Evolutionary conservation across 1,140 invertebrate species (phyloP).

Genomic region (Globodera rostochiensis): DNA sequence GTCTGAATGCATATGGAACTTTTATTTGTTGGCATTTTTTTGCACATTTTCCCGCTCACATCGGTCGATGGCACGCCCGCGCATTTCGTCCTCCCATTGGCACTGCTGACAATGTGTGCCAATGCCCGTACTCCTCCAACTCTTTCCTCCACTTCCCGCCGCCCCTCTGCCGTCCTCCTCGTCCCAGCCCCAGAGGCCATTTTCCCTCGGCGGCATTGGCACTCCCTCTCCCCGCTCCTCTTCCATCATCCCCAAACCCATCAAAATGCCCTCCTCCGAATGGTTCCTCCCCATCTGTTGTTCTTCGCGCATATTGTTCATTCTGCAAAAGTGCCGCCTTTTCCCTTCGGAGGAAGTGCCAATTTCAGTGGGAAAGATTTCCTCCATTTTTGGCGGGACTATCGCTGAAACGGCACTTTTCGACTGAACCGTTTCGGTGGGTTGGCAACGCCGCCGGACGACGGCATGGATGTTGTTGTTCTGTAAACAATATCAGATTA

Average conservation of each 20-base stretch:
- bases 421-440: neutral
- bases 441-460: neutral
- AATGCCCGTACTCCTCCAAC: conserved; percentile 6
- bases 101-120: conserved; percentile 29
- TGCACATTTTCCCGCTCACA: conserved; percentile 29
- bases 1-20: conserved; percentile 2
- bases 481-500: too few relatives aligned
- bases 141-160: neutral
- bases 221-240: neutral
- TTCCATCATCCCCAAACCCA: conserved; percentile 8
- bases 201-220: conserved; percentile 5
- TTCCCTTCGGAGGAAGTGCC: neutral
- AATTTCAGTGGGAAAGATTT: neutral
- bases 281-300: neutral
- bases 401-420: neutral
- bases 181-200: neutral
- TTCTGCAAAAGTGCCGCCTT: neutral
- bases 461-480: neutral
- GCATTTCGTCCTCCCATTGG: conserved; percentile 38
- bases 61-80: conserved; percentile 33
- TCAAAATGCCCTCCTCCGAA: conserved; percentile 3
- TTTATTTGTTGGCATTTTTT: conserved; percentile 11
- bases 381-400: neutral
- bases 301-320: neutral
- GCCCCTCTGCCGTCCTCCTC: neutral